Evolutionary conservation across 2,797 vertebrate genomes (phyloP), one percentile per base, ranked within the genome.

Genomic region (Enteromius radiatus): DNA sequence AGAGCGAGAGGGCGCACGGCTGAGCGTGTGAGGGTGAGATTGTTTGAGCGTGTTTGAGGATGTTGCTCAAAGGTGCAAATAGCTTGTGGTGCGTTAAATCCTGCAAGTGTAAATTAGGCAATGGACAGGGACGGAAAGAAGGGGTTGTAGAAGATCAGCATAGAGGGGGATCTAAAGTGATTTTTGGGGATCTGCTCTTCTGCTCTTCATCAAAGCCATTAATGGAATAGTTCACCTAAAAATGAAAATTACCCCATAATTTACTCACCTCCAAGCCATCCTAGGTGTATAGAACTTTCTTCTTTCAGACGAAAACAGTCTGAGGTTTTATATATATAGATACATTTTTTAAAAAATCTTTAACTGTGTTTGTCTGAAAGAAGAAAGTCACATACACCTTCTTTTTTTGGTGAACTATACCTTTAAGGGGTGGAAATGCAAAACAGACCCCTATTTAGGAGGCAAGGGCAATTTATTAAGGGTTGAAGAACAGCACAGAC

Each of bases 51-150:
- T 61, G 74, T 78, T 76, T n/a, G 52, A 59, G 69, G 68, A 67
- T 73, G 56, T 80, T 76, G 56, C 80, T 65, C 14, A 11, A 36
- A 73, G 76, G 70, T 83, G 84, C 78, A 81, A 78, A 85, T 78
- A 31, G 59, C 56, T 26, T 52, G 33, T 23, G 52, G 56, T 33
- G 26, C 2, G 33, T 36, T 78, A 78, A 67, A 77, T 69, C 54
- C 65, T 49, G 49, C 38, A 69, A 70, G 77, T 80, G 77, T 79
- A 49, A 65, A 84, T 78, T 74, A 65, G 79, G 45, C 36, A 47
- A 78, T 52, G 41, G 76, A 67, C 36, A 83, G 74, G 77, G 84
- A 68, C 0, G 3, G 47, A 69, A 63, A 14, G 15, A 26, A 59
- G 10, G 56, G n/a, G 45, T 43, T 15, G 59, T 31, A 56, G 33